A percentile compares a stretch with the other conserved stretches of the same genome.
phyloP scores from a whole-genome alignment of 2,113 vertebrate species.

The Cinclus cinclus region DNA sequence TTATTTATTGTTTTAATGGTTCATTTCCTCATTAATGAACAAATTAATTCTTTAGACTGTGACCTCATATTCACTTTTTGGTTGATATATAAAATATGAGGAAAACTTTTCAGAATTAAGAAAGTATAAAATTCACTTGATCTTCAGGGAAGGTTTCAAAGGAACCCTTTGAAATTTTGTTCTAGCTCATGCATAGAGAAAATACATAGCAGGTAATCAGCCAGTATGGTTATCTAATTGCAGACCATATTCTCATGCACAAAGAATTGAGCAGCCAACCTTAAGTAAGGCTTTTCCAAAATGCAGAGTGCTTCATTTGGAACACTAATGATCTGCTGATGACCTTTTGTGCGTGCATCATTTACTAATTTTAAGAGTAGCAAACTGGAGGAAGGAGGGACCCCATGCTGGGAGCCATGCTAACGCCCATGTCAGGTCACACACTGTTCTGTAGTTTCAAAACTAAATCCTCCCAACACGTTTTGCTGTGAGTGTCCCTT shows the following conservation, averaged over 20 bases:
- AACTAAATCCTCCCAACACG: neutral
- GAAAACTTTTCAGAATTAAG: neutral
- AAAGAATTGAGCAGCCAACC: neutral
- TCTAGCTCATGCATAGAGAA: neutral
- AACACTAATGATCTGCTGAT: neutral
- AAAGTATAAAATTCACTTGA: neutral
- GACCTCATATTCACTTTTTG: neutral
- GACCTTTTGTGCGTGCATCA: neutral
- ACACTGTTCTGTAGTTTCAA: neutral
- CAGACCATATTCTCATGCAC: neutral
- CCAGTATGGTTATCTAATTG: neutral
- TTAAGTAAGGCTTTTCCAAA: constrained; percentile 1
- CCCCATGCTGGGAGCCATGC: fast-evolving
- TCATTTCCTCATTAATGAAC: neutral
- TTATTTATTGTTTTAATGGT: neutral
- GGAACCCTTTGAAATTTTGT: neutral
- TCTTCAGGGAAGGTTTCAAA: neutral
- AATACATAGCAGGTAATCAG: neutral
- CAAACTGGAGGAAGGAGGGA: neutral
- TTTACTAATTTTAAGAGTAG: constrained; percentile 5
- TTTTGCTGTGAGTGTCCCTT: neutral
- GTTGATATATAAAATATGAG: neutral
- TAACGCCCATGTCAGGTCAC: fast-evolving
- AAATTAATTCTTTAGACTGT: neutral
- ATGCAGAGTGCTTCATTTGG: neutral